A percentile compares a stretch with the other conserved stretches of the same genome.
These are phyloP conservation scores for Apis laboriosa DNA, from an alignment of 1,140 invertebrate species.

Conservation along the genomic window DNA sequence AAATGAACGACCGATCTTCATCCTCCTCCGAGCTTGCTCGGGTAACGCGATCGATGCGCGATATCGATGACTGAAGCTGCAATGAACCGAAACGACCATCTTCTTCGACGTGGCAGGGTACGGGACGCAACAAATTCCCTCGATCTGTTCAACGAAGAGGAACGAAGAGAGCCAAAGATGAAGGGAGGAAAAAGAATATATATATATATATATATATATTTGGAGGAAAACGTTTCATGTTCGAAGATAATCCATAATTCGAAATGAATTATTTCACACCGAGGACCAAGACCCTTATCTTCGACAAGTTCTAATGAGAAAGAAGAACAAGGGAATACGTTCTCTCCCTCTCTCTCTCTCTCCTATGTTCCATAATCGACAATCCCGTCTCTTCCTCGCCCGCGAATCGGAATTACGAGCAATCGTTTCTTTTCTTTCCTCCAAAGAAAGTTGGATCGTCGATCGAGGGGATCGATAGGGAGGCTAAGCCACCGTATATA, in stretches of 20 bases:
- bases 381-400: too few species aligned
- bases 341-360: too few species aligned
- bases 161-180: not conserved
- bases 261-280: too few species aligned
- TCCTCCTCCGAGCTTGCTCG: not conserved
- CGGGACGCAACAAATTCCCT: conserved; percentile 19
- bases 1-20: not conserved
- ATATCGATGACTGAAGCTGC: conserved; percentile 33
- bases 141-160: not conserved
- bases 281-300: too few species aligned
- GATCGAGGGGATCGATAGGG: conserved; percentile 38
- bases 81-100: conserved; percentile 24
- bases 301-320: too few species aligned
- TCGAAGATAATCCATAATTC: too few species aligned
- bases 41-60: conserved; percentile 19
- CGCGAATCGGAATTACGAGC: too few species aligned
- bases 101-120: not conserved
- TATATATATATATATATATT: not conserved
- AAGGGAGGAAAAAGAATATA: not conserved
- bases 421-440: too few species aligned
- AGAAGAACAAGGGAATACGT: too few species aligned
- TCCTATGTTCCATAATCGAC: too few species aligned
- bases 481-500: conserved; percentile 22
- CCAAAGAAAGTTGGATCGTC: conserved; percentile 16
- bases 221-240: conserved; percentile 9